Base-by-base conservation (phyloP, 2,888 invertebrate species). In the Drosophila birchii region DNA sequence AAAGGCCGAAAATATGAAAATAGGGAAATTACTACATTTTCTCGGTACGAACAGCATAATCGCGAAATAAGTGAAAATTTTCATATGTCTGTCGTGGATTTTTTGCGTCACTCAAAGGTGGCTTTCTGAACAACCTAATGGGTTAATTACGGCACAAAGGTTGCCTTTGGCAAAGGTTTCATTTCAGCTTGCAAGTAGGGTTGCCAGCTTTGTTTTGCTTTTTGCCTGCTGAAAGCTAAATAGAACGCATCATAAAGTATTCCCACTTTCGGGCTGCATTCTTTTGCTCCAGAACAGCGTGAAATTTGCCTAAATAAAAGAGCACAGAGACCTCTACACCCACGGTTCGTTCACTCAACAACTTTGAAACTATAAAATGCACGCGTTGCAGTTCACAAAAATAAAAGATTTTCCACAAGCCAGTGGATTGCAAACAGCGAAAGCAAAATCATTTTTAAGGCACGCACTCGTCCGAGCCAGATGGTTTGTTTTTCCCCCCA, bases 91-190 rank as follows among this genome's bases (percentile, higher is more conserved):
- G n/a, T 39, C 47, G 36, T 29, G 49, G 44, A 34, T 74, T 74
- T 60, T 58, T 61, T 58, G 62, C 39, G 54, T 62, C 44, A 58
- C 26, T 18, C 34, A 70, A 68, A 79, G 87, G 87, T 86, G 71
- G 89, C 86, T 87, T 85, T 89, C 89, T 89, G 89, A 81, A 76
- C 88, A 89, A 78, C 69, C 66, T 87, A 87, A 88, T 86, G 69
- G 68, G 59, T 75, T 81, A 76, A 81, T 78, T 81, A 67, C 36
- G 57, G 36, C 11, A 11, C 70, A 56, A 36, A 18, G 68, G 68
- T 55, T 54, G 14, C 36, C 9, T 23, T 14, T 23, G 34, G 41
- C 34, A 39, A 58, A 54, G 66, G 53, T 23, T 66, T 51, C 14
- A 5, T 23, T 66, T 51, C 14, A 5, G 16, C 26, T 14, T 23